Evolutionary conservation across 2,113 vertebrate genomes (phyloP).

Genomic region (Sardina pilchardus): DNA sequence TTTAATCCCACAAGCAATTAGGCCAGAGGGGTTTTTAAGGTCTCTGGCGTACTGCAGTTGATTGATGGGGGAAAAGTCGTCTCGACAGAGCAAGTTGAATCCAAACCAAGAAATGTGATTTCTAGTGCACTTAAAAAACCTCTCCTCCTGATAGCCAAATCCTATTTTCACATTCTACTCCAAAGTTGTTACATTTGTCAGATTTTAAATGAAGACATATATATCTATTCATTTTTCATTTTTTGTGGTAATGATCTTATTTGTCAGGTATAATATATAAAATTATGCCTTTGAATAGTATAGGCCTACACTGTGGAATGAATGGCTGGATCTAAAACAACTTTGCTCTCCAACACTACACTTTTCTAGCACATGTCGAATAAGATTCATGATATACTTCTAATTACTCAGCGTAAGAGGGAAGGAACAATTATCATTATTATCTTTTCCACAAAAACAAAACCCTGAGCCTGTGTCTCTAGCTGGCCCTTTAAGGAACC

Average conservation of each 20-base stretch:
- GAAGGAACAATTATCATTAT: neutral
- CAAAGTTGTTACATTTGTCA: neutral
- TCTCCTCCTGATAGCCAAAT: neutral
- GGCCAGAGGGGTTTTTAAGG: slow-evolving; percentile 68
- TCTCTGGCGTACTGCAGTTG: slow-evolving; percentile 66
- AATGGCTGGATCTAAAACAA: neutral
- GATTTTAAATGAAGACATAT: slow-evolving; percentile 10
- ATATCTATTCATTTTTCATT: neutral
- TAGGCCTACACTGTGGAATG: neutral
- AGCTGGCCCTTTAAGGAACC: slow-evolving; percentile 58
- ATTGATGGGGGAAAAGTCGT: slow-evolving; percentile 71
- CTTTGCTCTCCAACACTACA: neutral
- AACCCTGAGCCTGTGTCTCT: slow-evolving; percentile 55
- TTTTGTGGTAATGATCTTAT: neutral
- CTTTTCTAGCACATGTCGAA: neutral
- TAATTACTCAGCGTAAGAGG: neutral
- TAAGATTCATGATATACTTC: neutral
- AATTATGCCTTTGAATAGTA: neutral
- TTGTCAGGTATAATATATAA: neutral
- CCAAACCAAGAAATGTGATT: slow-evolving; percentile 17
- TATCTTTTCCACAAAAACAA: neutral
- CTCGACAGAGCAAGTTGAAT: slow-evolving; percentile 65
- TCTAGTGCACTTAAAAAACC: neutral
- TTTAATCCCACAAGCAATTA: slow-evolving; percentile 78
- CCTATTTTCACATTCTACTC: neutral